Conservation (phyloP, 2,113 vertebrate genomes). For the Microcebus griseorufus region DNA sequence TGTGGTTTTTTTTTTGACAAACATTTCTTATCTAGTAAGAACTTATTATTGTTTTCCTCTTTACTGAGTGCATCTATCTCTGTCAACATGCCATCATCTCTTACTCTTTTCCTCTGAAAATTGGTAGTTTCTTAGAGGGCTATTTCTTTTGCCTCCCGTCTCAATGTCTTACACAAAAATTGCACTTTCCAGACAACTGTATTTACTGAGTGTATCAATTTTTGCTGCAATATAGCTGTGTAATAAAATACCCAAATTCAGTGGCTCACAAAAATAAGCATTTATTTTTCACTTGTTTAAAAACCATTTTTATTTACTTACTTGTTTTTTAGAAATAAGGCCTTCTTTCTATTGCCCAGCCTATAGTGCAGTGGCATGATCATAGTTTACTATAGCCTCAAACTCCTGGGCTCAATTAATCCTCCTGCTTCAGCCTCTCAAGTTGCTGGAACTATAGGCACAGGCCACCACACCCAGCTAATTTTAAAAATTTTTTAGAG, state of each 20-base stretch:
- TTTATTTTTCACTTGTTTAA: not conserved
- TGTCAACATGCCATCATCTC: not conserved
- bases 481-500: too few relatives aligned
- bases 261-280: not conserved
- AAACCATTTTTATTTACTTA: too few relatives aligned
- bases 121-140: not conserved
- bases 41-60: not conserved
- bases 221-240: not conserved
- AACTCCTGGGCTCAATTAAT: too few relatives aligned
- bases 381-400: too few relatives aligned
- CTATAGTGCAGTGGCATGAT: too few relatives aligned
- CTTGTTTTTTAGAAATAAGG: too few relatives aligned
- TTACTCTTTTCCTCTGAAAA: not conserved
- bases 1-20: too few relatives aligned
- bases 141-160: constrained; percentile 18
- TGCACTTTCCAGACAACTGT: not conserved
- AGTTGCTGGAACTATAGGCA: too few relatives aligned
- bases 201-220: not conserved
- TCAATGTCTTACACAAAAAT: not conserved
- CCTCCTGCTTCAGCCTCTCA: too few relatives aligned
- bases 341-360: too few relatives aligned
- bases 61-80: not conserved
- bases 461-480: too few relatives aligned
- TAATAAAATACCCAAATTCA: not conserved
- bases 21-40: not conserved